A percentile compares a stretch with the other conserved stretches of the same genome.
These are phyloP conservation scores for Stomatorhinus walkeri DNA, from an alignment of 2,797 vertebrate genomes.

Conservation along the genomic window DNA sequence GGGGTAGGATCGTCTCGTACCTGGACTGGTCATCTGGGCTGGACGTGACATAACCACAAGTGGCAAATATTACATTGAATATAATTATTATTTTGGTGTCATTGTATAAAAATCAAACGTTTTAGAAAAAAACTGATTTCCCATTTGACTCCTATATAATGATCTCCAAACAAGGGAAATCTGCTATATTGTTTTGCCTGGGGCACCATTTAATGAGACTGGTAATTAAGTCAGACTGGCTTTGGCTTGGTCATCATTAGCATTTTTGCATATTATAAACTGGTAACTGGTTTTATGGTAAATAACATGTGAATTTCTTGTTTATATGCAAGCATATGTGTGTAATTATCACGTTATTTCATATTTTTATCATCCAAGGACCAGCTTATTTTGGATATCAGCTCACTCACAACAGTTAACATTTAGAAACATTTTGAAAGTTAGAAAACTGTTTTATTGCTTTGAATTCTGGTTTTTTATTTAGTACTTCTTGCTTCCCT, in stretches of 20 bases:
- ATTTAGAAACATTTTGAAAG: not conserved
- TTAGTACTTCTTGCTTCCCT: not conserved
- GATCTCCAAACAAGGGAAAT: not conserved
- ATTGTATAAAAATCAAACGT: not conserved
- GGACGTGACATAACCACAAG: not conserved
- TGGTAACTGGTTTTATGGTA: not conserved
- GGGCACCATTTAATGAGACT: not conserved
- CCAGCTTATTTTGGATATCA: not conserved
- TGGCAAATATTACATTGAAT: not conserved
- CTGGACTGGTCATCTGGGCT: not conserved
- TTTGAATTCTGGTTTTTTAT: not conserved
- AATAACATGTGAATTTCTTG: not conserved
- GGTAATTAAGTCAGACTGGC: slow-evolving; percentile 2
- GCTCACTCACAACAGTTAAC: not conserved
- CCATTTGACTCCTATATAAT: not conserved
- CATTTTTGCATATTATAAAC: not conserved
- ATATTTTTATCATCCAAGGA: not conserved
- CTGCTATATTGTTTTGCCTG: not conserved
- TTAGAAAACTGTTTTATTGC: not conserved
- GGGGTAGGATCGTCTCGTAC: not conserved
- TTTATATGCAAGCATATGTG: not conserved
- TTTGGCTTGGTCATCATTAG: slow-evolving; percentile 12
- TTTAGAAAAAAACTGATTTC: not conserved
- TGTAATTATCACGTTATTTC: not conserved
- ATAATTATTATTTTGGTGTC: not conserved